phyloP scores from a whole-genome alignment of 1,140 invertebrate genomes.

The Leptopilina boulardi region DNA sequence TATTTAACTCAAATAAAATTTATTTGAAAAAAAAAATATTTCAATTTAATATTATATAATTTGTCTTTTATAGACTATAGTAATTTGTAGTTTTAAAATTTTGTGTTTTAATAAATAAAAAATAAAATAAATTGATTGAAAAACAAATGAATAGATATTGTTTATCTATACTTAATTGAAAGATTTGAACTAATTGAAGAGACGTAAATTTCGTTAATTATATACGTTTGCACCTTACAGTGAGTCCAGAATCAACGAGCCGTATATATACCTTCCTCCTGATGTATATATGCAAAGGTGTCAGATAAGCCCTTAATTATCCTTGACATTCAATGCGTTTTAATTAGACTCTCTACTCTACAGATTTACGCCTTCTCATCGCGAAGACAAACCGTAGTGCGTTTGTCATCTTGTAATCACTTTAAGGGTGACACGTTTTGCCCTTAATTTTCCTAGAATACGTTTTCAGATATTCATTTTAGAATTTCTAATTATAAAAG shows the following conservation, averaged over 20 bases:
- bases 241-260: not conserved
- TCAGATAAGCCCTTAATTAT: constrained; percentile 32
- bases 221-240: constrained; percentile 3
- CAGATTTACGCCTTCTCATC: constrained; percentile 11
- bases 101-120: not conserved
- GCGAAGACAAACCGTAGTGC: constrained; percentile 8
- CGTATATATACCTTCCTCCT: not conserved
- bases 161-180: not conserved
- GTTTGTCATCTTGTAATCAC: constrained; percentile 31
- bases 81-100: too few species aligned
- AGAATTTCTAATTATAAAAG: not conserved
- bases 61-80: too few species aligned
- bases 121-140: not conserved
- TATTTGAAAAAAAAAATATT: too few species aligned
- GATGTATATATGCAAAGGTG: constrained; percentile 21
- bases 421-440: constrained; percentile 5
- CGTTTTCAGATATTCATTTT: not conserved
- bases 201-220: constrained; percentile 21
- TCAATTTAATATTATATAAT: too few species aligned
- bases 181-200: not conserved
- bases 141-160: not conserved
- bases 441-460: constrained; percentile 12
- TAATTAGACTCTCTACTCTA: constrained; percentile 25
- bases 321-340: constrained; percentile 28
- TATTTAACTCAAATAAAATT: too few species aligned